Conservation (phyloP, 1,140 invertebrate genomes). For the Mercenaria mercenaria region DNA sequence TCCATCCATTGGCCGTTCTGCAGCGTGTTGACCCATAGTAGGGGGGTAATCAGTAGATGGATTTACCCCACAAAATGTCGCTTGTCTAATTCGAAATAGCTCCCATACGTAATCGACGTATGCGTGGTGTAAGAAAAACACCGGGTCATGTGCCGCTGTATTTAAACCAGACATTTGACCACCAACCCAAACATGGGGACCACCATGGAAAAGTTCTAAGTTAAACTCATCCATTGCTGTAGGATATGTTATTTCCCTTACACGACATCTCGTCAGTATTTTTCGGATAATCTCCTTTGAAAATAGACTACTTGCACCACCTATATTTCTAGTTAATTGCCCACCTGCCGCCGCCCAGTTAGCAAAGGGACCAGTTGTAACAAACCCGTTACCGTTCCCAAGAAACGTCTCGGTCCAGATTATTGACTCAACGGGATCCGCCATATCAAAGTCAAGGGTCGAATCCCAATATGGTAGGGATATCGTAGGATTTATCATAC, state of each 20-base stretch:
- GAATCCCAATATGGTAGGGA: conserved; percentile 85
- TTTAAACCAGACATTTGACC: conserved; percentile 75
- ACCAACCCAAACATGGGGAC: conserved; percentile 77
- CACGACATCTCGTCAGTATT: conserved; percentile 45
- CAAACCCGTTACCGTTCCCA: conserved; percentile 84
- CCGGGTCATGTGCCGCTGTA: conserved; percentile 83
- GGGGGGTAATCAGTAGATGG: conserved; percentile 48
- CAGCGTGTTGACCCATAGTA: neutral
- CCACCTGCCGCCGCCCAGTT: conserved; percentile 65
- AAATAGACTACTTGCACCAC: neutral
- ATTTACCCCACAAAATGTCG: conserved; percentile 29
- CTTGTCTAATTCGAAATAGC: conserved; percentile 67
- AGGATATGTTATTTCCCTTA: conserved; percentile 44
- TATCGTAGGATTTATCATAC: conserved; percentile 66
- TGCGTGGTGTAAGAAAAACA: conserved; percentile 85
- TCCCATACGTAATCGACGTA: conserved; percentile 84
- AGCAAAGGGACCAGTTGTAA: conserved; percentile 83
- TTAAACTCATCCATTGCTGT: conserved; percentile 57
- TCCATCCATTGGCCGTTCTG: conserved; percentile 46
- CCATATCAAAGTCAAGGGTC: conserved; percentile 81
- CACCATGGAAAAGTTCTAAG: conserved; percentile 75
- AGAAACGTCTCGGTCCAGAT: conserved; percentile 82
- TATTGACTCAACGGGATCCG: conserved; percentile 80
- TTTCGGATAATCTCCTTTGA: neutral
- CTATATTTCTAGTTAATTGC: conserved; percentile 63